Conservation (phyloP, 2,797 vertebrate genomes). For the Anguilla pacifica region DNA sequence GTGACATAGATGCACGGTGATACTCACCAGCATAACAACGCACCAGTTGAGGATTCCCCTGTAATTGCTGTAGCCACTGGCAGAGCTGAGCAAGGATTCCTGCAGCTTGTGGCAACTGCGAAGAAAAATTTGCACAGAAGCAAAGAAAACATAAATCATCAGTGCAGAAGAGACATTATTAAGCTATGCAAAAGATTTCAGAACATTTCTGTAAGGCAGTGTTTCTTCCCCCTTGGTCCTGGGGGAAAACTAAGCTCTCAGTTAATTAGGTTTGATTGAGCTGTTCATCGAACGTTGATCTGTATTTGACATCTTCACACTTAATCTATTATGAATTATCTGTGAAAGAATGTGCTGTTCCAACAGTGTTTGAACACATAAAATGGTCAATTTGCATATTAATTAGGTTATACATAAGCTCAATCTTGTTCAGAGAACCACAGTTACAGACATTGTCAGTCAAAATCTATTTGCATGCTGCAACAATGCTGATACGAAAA, state of each 20-base stretch:
- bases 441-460: conserved; percentile 8
- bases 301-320: conserved; percentile 7
- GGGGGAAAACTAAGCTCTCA: background rate
- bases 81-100: conserved; percentile 89
- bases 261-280: conserved; percentile 20
- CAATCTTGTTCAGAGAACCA: background rate
- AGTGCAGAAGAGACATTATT: background rate
- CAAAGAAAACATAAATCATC: background rate
- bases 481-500: conserved; percentile 2
- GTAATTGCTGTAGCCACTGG: conserved; percentile 92
- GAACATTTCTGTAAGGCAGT: background rate
- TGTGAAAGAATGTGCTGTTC: conserved; percentile 1
- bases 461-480: conserved; percentile 3
- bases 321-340: conserved; percentile 16
- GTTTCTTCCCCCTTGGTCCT: background rate
- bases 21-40: conserved; percentile 92
- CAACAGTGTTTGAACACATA: conserved; percentile 5
- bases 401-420: background rate
- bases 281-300: background rate
- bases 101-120: conserved; percentile 83
- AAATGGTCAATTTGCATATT: conserved; percentile 15
- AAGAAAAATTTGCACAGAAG: conserved; percentile 12
- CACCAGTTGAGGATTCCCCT: conserved; percentile 93
- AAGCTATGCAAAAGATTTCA: background rate
- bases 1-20: background rate